Percentiles rank a stretch among this genome's conserved stretches.
These are phyloP conservation scores for Palaemon carinicauda DNA, from an alignment of 1,140 invertebrate species.

Conservation along the genomic window DNA sequence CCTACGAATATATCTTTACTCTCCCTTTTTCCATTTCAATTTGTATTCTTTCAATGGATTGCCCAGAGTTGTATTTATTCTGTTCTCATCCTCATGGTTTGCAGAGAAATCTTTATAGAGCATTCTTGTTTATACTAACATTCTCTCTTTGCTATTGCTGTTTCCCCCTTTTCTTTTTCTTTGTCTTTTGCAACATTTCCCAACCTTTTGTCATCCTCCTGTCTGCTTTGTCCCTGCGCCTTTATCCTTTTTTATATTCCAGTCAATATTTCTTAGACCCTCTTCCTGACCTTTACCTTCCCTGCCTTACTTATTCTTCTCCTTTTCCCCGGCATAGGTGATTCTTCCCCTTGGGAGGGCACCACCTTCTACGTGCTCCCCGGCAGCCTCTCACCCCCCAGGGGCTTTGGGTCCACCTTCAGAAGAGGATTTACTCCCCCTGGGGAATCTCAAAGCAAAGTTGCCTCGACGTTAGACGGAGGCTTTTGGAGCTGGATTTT, in stretches of 20 bases:
- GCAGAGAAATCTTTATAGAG: too few relatives aligned
- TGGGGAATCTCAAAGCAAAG: slow-evolving; percentile 34
- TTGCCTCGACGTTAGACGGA: slow-evolving; percentile 26
- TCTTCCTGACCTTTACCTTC: background rate
- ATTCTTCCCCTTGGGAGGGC: background rate
- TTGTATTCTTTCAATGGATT: too few relatives aligned
- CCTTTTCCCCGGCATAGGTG: background rate
- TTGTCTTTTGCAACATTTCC: background rate
- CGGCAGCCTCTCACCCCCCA: background rate
- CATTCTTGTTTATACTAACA: too few relatives aligned
- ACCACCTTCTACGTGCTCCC: slow-evolving; percentile 37
- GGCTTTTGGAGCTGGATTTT: slow-evolving; percentile 34
- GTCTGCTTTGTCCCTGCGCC: too few relatives aligned
- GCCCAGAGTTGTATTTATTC: too few relatives aligned
- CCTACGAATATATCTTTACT: too few relatives aligned
- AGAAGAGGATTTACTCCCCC: slow-evolving; percentile 39
- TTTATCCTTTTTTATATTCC: background rate
- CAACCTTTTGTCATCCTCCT: background rate
- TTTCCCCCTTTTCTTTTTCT: background rate
- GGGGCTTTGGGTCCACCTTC: slow-evolving; percentile 30
- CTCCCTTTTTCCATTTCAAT: too few relatives aligned
- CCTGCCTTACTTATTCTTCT: background rate
- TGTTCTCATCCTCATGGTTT: too few relatives aligned
- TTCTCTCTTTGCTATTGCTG: background rate
- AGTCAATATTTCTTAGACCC: background rate